Conservation (phyloP, 2,113 vertebrate species). For the Cygnus buccinator region DNA sequence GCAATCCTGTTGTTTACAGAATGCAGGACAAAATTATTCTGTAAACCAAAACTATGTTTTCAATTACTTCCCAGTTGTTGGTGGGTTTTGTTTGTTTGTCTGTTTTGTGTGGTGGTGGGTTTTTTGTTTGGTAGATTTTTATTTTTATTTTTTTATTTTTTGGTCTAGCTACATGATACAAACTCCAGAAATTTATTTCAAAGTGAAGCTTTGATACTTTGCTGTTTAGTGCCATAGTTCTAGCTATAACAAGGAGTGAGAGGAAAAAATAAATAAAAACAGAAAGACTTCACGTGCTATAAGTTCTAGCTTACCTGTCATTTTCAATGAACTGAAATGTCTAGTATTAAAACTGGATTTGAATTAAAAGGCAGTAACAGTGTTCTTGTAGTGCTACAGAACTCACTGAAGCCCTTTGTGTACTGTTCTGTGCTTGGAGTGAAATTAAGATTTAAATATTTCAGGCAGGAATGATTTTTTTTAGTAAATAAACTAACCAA, state of each 20-base stretch:
- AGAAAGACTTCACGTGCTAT: background rate
- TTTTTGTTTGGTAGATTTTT: background rate
- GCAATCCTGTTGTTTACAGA: background rate
- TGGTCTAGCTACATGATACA: background rate
- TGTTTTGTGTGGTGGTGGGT: background rate
- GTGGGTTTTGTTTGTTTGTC: background rate
- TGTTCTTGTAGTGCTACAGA: background rate
- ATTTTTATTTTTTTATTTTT: background rate
- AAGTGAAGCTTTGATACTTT: background rate
- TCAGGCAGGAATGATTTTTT: background rate
- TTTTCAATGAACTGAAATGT: background rate
- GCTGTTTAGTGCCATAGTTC: background rate
- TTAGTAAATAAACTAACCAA: background rate
- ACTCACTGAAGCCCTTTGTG: fast-evolving
- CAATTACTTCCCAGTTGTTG: background rate
- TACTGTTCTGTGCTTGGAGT: background rate
- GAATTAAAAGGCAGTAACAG: background rate
- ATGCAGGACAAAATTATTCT: background rate
- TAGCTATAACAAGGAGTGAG: background rate
- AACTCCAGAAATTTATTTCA: background rate
- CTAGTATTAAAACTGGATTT: background rate
- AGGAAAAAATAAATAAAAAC: too few relatives aligned
- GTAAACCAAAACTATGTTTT: background rate
- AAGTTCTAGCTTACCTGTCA: background rate
- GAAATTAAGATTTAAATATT: background rate